Base-by-base conservation (phyloP, 2,113 vertebrate species). In the Prinia subflava region DNA sequence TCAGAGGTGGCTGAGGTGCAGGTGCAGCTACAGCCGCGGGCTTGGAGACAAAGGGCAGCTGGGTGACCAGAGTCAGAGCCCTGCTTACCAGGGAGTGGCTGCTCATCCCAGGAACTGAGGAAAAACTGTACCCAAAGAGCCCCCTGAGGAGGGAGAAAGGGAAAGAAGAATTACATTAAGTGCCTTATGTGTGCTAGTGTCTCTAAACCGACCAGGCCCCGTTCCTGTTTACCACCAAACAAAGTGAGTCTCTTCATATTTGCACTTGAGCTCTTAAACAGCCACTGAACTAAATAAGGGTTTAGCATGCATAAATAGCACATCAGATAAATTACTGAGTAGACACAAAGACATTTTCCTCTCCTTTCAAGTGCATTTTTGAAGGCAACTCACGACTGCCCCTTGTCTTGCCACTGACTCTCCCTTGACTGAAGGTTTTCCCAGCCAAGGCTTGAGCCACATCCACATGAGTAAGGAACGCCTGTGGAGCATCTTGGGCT, bases 1-100 rank as follows among this genome's bases (percentile, higher is more conserved):
- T 70, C 25, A 10, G 87, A 59, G 41, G 24, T 0, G 2, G 53
- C 49, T 37, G 53, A 19, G 33, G 28, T 7, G 15, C 0, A 0
- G 60, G 24, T 46, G 59, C 35, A 35, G 50, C 24, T 31, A 3
- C 60, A 64, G 56, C n/a, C 6, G 0, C 55, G 10, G 35, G 2
- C 30, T 5, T 24, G 16, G 14, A 20, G 19, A 11, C 1, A 1
- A 75, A 52, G 53, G 70, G 42, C 60, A 52, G 49, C 55, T 35
- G 42, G 42, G 23, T 31, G 44, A 39, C 33, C 6, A 10, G 56
- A 60, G 41, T 46, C 49, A 3, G 4, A 44, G 64, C 20, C 57
- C 9, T 46, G 2, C 77, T 65, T 62, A 35, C 41, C 24, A 15
- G 52, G 30, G 59, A 33, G 25, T 44, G 44, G 47, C 39, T 62